Percentiles rank a stretch among this genome's conserved stretches.
phyloP scores from a whole-genome alignment of 2,888 invertebrate species.

The Nomada ferruginata region DNA sequence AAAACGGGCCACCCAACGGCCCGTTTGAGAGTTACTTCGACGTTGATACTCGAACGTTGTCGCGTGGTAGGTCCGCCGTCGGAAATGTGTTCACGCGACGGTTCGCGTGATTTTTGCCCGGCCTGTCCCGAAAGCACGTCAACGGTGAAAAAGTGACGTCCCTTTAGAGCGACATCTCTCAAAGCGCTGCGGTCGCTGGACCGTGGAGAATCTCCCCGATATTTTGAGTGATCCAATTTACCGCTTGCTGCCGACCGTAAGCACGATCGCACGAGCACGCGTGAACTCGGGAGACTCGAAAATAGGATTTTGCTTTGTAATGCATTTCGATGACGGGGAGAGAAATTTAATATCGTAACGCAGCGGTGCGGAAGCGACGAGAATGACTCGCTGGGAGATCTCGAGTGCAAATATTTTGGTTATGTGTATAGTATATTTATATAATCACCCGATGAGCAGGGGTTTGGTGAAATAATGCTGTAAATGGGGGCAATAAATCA shows the following conservation, averaged over 20 bases:
- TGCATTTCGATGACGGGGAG: too few species aligned
- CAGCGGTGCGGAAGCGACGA: too few species aligned
- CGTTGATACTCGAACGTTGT: background rate
- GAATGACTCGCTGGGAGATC: too few species aligned
- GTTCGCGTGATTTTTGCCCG: background rate
- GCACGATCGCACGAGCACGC: slow-evolving; percentile 6
- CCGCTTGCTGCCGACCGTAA: slow-evolving; percentile 43
- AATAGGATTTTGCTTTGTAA: too few species aligned
- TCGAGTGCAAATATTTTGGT: too few species aligned
- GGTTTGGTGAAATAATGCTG: too few species aligned
- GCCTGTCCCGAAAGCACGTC: background rate
- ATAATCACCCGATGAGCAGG: too few species aligned
- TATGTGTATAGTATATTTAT: too few species aligned
- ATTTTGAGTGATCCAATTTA: slow-evolving; percentile 55
- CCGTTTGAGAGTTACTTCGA: background rate
- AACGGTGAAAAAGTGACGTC: slow-evolving; percentile 32
- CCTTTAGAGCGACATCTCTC: slow-evolving; percentile 24
- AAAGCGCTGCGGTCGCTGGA: slow-evolving; percentile 30
- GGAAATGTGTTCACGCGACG: background rate
- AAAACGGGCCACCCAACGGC: too few species aligned
- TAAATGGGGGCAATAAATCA: too few species aligned
- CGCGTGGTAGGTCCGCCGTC: background rate
- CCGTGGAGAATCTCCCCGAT: slow-evolving; percentile 45
- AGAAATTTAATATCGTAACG: too few species aligned
- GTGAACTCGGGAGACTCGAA: slow-evolving; percentile 2